These are phyloP conservation scores for Diaphora mendica DNA, from an alignment of 2,888 invertebrate species.

Conservation along the genomic window DNA sequence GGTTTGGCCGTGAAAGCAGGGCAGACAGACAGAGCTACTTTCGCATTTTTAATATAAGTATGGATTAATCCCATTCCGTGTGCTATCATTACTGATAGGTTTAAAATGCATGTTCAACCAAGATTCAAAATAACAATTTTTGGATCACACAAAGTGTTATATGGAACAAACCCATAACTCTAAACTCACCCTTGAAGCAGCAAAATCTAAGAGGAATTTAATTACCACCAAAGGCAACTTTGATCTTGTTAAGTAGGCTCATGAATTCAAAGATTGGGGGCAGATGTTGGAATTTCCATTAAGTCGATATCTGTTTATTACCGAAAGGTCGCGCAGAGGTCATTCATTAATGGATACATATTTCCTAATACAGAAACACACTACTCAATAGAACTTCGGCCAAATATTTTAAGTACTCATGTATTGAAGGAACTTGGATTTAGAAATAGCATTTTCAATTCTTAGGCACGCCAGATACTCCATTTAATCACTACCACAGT, in stretches of 20 bases:
- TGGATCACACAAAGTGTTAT: too few species aligned
- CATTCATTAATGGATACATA: not conserved
- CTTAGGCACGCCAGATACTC: not conserved
- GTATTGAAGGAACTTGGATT: not conserved
- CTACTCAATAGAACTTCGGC: not conserved
- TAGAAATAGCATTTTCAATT: not conserved
- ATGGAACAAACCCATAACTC: not conserved
- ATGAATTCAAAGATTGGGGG: not conserved
- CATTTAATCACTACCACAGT: too few species aligned
- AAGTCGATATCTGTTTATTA: conserved; percentile 3
- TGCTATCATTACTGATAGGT: too few species aligned
- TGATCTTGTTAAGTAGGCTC: not conserved
- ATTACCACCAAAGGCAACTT: not conserved
- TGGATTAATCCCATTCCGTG: too few species aligned
- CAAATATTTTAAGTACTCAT: not conserved
- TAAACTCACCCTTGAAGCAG: not conserved
- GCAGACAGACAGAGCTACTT: too few species aligned
- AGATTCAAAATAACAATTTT: too few species aligned
- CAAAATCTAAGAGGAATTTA: not conserved
- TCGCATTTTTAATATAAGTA: too few species aligned
- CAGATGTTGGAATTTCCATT: not conserved
- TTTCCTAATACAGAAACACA: not conserved
- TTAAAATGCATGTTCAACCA: too few species aligned
- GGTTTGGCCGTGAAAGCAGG: too few species aligned
- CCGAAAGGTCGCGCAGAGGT: not conserved